Evolutionary conservation across 2,888 invertebrate genomes (phyloP).

Genomic region (Pristionchus maxplancki): DNA sequence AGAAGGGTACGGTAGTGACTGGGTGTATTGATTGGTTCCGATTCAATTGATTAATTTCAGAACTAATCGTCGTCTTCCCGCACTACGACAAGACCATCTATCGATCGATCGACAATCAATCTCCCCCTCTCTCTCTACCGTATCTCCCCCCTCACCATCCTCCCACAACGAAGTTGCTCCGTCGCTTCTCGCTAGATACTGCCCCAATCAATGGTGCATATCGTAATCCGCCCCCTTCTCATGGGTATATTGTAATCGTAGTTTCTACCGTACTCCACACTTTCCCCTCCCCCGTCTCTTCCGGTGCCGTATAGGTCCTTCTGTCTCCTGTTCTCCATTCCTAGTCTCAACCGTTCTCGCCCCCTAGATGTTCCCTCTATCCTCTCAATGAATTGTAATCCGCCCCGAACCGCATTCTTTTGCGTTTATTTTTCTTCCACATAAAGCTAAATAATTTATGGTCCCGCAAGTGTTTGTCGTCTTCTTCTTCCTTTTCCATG

Average conservation of each 20-base stretch:
- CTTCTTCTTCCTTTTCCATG: not conserved
- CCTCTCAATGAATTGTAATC: conserved; percentile 30
- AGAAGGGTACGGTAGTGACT: not conserved
- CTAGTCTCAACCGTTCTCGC: conserved; percentile 1
- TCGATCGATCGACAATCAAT: conserved; percentile 34
- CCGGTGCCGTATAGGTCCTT: not conserved
- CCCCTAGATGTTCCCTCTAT: not conserved
- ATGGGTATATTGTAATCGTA: not conserved
- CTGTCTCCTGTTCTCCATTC: not conserved
- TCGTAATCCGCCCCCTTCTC: not conserved
- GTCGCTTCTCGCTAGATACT: not conserved
- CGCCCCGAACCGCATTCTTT: not conserved
- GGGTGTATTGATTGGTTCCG: not conserved
- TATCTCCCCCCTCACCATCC: not conserved
- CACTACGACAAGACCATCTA: not conserved
- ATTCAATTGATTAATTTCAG: not conserved
- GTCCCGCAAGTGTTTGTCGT: not conserved
- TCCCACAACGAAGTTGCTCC: not conserved
- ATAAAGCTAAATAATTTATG: conserved; percentile 43
- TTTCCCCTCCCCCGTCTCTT: not conserved
- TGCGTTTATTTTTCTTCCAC: conserved; percentile 38
- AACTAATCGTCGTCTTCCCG: not conserved
- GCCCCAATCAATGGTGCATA: conserved; percentile 22
- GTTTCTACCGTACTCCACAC: not conserved
- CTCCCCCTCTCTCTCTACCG: not conserved